These are phyloP conservation scores for Taphrorychus bicolor DNA, from an alignment of 2,888 invertebrate genomes.

Conservation along the genomic window DNA sequence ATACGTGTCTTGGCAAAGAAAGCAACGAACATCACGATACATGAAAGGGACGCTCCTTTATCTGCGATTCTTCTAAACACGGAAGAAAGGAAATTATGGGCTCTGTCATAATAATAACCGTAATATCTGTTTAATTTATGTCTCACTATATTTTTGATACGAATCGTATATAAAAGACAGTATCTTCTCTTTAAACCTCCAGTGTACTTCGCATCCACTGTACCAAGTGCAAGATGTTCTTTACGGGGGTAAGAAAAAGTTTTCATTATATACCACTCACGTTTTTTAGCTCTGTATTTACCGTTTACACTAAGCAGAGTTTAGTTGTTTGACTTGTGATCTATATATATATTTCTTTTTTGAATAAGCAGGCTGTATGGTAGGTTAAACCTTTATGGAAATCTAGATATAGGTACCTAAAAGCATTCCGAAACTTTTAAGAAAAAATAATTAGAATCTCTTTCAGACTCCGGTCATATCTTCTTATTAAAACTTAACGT, in stretches of 20 bases:
- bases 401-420: too few relatives aligned
- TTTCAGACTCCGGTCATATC: too few relatives aligned
- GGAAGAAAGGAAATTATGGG: constrained; percentile 42
- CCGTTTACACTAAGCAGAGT: too few relatives aligned
- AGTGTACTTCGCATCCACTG: constrained; percentile 35
- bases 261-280: too few relatives aligned
- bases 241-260: constrained; percentile 38
- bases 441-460: too few relatives aligned
- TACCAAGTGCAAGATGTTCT: constrained; percentile 38
- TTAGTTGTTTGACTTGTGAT: too few relatives aligned
- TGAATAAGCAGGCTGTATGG: too few relatives aligned
- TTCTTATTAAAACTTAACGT: too few relatives aligned
- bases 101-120: constrained; percentile 41
- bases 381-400: too few relatives aligned
- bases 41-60: constrained; percentile 32
- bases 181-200: constrained; percentile 17
- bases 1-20: constrained; percentile 14
- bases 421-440: too few relatives aligned
- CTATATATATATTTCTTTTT: too few relatives aligned
- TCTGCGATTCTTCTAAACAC: constrained; percentile 36
- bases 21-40: constrained; percentile 41
- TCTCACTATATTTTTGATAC: constrained; percentile 13
- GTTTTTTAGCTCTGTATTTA: background rate
- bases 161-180: constrained; percentile 31
- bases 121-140: constrained; percentile 38